These are phyloP conservation scores for Hypomesus transpacificus DNA, from an alignment of 2,113 vertebrate genomes.

Conservation along the genomic window DNA sequence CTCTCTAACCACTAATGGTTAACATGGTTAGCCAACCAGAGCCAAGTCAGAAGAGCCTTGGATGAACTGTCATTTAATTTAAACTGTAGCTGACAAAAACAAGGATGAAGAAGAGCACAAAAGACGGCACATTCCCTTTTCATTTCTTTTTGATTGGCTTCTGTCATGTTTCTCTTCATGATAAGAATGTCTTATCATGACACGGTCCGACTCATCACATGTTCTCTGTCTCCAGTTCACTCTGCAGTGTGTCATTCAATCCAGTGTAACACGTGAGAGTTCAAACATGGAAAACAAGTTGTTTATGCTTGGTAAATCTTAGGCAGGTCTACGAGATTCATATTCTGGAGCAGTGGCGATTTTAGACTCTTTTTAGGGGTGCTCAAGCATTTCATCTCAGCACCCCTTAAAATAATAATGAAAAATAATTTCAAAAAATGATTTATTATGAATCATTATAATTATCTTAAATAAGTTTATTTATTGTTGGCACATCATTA, in stretches of 20 bases:
- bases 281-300: constrained; percentile 50
- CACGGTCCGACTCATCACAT: neutral
- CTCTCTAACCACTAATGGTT: neutral
- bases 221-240: constrained; percentile 21
- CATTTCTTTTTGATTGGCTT: too few relatives aligned
- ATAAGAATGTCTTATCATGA: neutral
- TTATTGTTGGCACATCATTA: too few relatives aligned
- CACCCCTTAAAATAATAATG: too few relatives aligned
- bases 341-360: constrained; percentile 42
- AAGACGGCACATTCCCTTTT: too few relatives aligned
- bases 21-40: neutral
- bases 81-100: too few relatives aligned
- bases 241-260: constrained; percentile 26
- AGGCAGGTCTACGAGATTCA: constrained; percentile 44
- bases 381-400: too few relatives aligned
- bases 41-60: neutral
- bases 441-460: too few relatives aligned
- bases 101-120: too few relatives aligned
- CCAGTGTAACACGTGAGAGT: constrained; percentile 46
- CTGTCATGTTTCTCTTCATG: constrained; percentile 3
- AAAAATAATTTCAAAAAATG: too few relatives aligned
- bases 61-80: too few relatives aligned
- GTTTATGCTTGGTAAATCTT: constrained; percentile 48
- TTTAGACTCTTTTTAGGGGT: too few relatives aligned
- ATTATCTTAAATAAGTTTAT: too few relatives aligned